These are phyloP conservation scores for Potorous gilbertii DNA, from an alignment of 2,797 vertebrate genomes.

Conservation along the genomic window DNA sequence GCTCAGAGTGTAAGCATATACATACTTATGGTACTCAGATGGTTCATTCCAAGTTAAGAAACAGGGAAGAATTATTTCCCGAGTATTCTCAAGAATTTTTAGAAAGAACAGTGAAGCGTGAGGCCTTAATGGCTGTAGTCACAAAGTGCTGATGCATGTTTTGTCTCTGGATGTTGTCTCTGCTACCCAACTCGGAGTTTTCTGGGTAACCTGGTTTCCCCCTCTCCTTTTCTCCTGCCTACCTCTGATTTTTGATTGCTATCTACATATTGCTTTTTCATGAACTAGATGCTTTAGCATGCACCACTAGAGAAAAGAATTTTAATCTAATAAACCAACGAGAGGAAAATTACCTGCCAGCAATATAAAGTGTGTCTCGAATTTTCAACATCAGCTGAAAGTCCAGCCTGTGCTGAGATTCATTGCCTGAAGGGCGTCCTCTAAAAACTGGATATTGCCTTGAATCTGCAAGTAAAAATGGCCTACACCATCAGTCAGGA, in stretches of 20 bases:
- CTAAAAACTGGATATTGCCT: conserved; percentile 98
- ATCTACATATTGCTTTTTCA: conserved; percentile 83
- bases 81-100: conserved; percentile 63
- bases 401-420: conserved; percentile 98
- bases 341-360: conserved; percentile 96
- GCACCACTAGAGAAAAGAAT: conserved; percentile 83
- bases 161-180: conserved; percentile 78
- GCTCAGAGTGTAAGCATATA: conserved; percentile 56
- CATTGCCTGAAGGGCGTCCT: conserved; percentile 98
- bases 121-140: conserved; percentile 78
- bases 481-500: conserved; percentile 87
- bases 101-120: conserved; percentile 70
- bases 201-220: conserved; percentile 54
- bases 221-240: conserved; percentile 59
- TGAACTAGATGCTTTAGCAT: conserved; percentile 84
- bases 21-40: conserved; percentile 71
- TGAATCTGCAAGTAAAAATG: conserved; percentile 92
- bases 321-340: conserved; percentile 88
- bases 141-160: conserved; percentile 68
- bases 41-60: conserved; percentile 77
- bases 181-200: conserved; percentile 71
- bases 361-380: conserved; percentile 99
- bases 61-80: conserved; percentile 67
- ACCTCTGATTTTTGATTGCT: conserved; percentile 82
- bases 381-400: conserved; percentile 99